Percentiles rank a stretch among this genome's conserved stretches.
Conservation (phyloP, 2,113 vertebrate genomes). For the Epinephelus cyanopodus region DNA sequence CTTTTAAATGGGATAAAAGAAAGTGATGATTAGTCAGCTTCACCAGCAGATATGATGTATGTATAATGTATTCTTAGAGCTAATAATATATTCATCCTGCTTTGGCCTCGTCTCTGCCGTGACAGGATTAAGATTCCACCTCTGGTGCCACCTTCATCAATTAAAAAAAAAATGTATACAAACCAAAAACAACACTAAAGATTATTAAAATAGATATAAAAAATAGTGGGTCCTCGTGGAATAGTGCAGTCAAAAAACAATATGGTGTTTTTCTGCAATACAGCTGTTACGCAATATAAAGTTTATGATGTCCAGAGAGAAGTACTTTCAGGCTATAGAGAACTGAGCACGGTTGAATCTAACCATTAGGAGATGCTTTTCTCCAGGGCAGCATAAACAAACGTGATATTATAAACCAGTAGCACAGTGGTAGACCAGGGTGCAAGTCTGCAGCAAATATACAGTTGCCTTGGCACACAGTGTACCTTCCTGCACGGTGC, state of each 20-base stretch:
- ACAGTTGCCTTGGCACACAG: neutral
- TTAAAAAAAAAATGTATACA: neutral
- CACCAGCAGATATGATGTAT: neutral
- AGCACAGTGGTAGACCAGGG: neutral
- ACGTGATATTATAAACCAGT: conserved; percentile 14
- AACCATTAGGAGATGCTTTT: neutral
- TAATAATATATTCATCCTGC: neutral
- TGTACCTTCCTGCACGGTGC: neutral
- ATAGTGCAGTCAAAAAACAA: neutral
- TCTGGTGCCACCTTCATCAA: neutral
- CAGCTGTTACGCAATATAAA: conserved; percentile 4
- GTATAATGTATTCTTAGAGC: neutral
- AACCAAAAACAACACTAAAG: neutral
- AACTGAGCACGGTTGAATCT: neutral
- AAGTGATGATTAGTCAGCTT: neutral
- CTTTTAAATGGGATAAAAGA: neutral
- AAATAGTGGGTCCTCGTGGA: neutral
- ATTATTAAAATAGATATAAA: neutral
- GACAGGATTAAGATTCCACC: neutral
- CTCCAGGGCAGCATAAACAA: conserved; percentile 1
- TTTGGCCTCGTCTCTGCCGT: neutral
- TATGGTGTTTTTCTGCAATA: neutral
- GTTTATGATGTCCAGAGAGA: conserved; percentile 24
- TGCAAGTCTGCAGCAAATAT: neutral
- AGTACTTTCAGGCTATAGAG: neutral